Evolutionary conservation across 2,888 invertebrate species (phyloP), one percentile per base, ranked within the genome.

Genomic region (Tromatobia lineatoria): DNA sequence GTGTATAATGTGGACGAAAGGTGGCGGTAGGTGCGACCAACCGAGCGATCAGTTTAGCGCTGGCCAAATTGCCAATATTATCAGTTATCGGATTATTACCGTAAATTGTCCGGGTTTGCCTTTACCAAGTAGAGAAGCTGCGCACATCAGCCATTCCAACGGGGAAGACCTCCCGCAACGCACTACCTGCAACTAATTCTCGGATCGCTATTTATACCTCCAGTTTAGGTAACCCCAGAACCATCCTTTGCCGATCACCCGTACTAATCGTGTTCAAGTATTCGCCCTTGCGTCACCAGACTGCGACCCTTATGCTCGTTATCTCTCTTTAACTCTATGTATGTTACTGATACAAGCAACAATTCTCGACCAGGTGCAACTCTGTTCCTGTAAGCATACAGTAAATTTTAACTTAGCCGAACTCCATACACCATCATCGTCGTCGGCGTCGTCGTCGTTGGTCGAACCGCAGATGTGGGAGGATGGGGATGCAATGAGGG

Each of bases 61-160:
- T 73, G 82, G 81, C 86, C 88, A 89, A 89, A 91, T 91, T 89
- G 89, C 89, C 91, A 90, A 91, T 91, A 91, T 91, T 92, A 92
- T 91, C 92, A 89, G 91, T 90, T 91, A 91, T 91, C 90, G 90
- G 89, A 92, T 92, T 92, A 92, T 91, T 91, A 91, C 89, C 88
- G 90, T 88, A 90, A 92, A 91, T 92, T 91, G 91, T 91, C 87
- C 90, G 73, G 86, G 90, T 89, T 89, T 88, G 89, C 90, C 88
- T 89, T 89, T 87, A 88, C 89, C 89, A 85, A 87, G 78, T 78
- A 75, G 20, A 64, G 38, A 71, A 38, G 15, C 25, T 54, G 34
- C 29, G 50, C 59, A 25, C 52, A 20, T 61, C 54, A 29, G 13
- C 20, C 50, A 20, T n/a, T 42, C 59, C 45, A 38, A 50, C 54